A percentile compares a stretch with the other conserved stretches of the same genome.
Evolutionary conservation across 1,140 invertebrate species (phyloP).

Genomic region (Pseudomyrmex flavicornis): DNA sequence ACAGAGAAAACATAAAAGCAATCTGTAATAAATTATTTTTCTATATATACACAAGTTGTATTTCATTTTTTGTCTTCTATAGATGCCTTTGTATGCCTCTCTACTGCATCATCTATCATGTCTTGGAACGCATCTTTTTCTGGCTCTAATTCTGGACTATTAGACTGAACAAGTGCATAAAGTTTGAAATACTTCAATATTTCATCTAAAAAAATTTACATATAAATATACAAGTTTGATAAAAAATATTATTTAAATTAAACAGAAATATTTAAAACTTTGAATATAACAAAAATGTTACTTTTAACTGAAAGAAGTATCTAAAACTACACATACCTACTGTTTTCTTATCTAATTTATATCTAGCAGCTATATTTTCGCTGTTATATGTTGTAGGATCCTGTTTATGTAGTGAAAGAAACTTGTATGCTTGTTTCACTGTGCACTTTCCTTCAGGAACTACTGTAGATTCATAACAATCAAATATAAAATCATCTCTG

Average conservation of each 20-base stretch:
- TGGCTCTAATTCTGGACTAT: neutral
- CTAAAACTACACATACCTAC: conserved; percentile 83
- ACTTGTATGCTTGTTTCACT: conserved; percentile 83
- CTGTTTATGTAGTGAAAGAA: conserved; percentile 87
- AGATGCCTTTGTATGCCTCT: neutral
- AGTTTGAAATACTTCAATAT: conserved; percentile 54
- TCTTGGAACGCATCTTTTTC: neutral
- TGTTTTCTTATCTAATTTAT: conserved; percentile 87
- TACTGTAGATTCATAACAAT: conserved; percentile 69
- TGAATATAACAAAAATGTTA: neutral
- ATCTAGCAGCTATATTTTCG: conserved; percentile 88
- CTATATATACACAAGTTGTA: conserved; percentile 4
- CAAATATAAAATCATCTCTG: conserved; percentile 77
- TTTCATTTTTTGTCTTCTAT: conserved; percentile 4
- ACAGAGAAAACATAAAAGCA: conserved; percentile 27
- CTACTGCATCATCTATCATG: too few species aligned
- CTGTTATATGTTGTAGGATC: conserved; percentile 86
- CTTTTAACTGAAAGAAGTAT: conserved; percentile 24
- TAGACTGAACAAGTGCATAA: neutral
- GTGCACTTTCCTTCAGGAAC: conserved; percentile 80
- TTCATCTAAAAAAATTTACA: conserved; percentile 51
- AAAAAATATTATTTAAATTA: neutral
- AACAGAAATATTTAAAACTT: neutral
- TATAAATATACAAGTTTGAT: neutral
- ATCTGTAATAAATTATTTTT: conserved; percentile 62